These are phyloP conservation scores for Dascillus cervinus DNA, from an alignment of 2,888 invertebrate species.

Conservation along the genomic window DNA sequence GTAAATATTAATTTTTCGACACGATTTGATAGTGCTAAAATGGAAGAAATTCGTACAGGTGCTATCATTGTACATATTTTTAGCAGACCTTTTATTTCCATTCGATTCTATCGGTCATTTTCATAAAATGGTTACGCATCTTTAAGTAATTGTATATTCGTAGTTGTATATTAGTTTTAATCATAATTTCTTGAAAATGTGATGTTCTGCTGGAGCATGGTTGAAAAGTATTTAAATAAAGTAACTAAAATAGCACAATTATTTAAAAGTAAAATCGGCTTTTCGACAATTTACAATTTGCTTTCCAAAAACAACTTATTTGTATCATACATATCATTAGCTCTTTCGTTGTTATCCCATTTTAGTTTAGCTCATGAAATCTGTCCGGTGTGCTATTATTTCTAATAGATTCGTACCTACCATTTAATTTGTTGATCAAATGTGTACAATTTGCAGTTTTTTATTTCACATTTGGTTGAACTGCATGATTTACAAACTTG, in stretches of 20 bases:
- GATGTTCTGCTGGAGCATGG: slow-evolving; percentile 38
- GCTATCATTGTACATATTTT: slow-evolving; percentile 21
- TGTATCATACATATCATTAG: slow-evolving; percentile 16
- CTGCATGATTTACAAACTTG: background rate
- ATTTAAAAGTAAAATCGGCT: too few relatives aligned
- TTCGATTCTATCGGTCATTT: slow-evolving; percentile 25
- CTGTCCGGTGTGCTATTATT: too few relatives aligned
- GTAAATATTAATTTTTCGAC: slow-evolving; percentile 29
- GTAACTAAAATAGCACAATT: slow-evolving; percentile 40
- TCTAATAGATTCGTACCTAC: too few relatives aligned
- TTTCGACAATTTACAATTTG: too few relatives aligned
- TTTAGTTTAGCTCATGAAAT: too few relatives aligned
- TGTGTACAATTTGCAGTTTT: too few relatives aligned
- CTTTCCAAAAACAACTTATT: too few relatives aligned
- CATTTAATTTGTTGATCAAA: too few relatives aligned
- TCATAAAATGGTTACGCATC: slow-evolving; percentile 33
- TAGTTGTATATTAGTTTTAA: slow-evolving; percentile 35
- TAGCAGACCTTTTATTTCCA: slow-evolving; percentile 3
- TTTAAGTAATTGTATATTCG: slow-evolving; percentile 41
- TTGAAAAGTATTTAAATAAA: slow-evolving; percentile 34
- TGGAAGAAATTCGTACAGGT: slow-evolving; percentile 24
- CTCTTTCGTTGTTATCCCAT: too few relatives aligned
- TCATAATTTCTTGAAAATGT: slow-evolving; percentile 31
- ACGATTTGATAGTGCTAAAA: too few relatives aligned
- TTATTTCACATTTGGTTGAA: background rate